Evolutionary conservation across 2,797 vertebrate species (phyloP).

Genomic region (Petrocephalus sullivani): DNA sequence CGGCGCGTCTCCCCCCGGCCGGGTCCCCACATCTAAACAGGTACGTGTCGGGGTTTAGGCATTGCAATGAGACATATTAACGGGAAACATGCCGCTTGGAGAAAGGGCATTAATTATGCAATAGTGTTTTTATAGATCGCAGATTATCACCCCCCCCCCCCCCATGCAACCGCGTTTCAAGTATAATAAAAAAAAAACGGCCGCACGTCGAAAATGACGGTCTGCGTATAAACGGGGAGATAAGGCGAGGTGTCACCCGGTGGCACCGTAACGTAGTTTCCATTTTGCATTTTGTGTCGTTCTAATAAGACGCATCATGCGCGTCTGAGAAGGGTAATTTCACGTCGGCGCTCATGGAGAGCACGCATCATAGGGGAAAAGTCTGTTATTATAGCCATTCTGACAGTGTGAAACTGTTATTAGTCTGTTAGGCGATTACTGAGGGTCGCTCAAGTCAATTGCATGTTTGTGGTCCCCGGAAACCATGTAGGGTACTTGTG

Average conservation of each 20-base stretch:
- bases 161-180: conserved; percentile 51
- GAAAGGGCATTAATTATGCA: background rate
- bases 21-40: conserved; percentile 3
- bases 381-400: background rate
- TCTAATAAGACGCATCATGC: background rate
- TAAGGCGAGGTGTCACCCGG: conserved; percentile 28
- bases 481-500: conserved; percentile 1
- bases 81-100: background rate
- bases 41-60: conserved; percentile 10
- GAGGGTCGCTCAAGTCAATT: conserved; percentile 9
- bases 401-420: background rate
- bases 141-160: background rate
- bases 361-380: background rate
- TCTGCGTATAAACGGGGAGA: background rate
- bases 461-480: background rate
- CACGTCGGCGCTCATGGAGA: background rate
- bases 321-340: background rate
- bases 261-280: conserved; percentile 32
- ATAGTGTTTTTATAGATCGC: background rate
- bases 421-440: background rate
- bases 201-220: conserved; percentile 51
- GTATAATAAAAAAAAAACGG: conserved; percentile 48
- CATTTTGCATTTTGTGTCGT: conserved; percentile 31
- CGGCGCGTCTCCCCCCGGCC: background rate
- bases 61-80: background rate